Percentiles rank a stretch among this genome's conserved stretches.
Evolutionary conservation across 2,113 vertebrate genomes (phyloP).

Genomic region (Forbesichthys papilliferus): DNA sequence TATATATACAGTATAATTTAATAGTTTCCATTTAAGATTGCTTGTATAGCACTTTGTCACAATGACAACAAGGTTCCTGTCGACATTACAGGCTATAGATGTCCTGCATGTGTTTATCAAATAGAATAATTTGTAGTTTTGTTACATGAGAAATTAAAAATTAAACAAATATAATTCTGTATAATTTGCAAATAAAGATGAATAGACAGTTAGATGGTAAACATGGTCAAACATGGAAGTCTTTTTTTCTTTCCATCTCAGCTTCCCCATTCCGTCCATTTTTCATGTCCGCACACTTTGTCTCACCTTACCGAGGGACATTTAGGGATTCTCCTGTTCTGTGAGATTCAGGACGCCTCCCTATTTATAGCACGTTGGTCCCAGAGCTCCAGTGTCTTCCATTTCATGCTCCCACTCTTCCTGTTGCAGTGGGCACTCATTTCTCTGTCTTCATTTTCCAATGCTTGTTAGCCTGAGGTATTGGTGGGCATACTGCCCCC

Average conservation of each 20-base stretch:
- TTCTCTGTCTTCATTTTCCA: slow-evolving; percentile 15
- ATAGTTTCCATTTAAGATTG: too few species aligned
- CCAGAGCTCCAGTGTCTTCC: slow-evolving; percentile 47
- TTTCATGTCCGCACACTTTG: too few species aligned
- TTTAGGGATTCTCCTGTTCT: slow-evolving; percentile 50
- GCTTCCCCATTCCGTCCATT: not conserved
- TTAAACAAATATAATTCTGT: not conserved
- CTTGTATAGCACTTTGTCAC: too few species aligned
- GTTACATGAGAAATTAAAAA: too few species aligned
- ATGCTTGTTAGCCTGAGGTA: not conserved
- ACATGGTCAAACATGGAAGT: not conserved
- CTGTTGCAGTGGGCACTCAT: slow-evolving; percentile 20
- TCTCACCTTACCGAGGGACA: slow-evolving; percentile 38
- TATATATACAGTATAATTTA: not conserved
- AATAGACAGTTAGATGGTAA: not conserved
- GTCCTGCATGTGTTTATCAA: too few species aligned
- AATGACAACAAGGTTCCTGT: not conserved
- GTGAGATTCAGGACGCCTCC: slow-evolving; percentile 48
- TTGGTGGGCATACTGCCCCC: not conserved
- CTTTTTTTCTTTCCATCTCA: slow-evolving; percentile 13
- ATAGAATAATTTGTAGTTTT: too few species aligned
- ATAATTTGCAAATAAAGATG: not conserved
- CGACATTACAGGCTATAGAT: not conserved
- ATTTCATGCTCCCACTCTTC: slow-evolving; percentile 48
- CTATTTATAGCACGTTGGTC: slow-evolving; percentile 60